A percentile compares a stretch with the other conserved stretches of the same genome.
phyloP scores from a whole-genome alignment of 2,797 vertebrate species.

The Enteromius viviparus region DNA sequence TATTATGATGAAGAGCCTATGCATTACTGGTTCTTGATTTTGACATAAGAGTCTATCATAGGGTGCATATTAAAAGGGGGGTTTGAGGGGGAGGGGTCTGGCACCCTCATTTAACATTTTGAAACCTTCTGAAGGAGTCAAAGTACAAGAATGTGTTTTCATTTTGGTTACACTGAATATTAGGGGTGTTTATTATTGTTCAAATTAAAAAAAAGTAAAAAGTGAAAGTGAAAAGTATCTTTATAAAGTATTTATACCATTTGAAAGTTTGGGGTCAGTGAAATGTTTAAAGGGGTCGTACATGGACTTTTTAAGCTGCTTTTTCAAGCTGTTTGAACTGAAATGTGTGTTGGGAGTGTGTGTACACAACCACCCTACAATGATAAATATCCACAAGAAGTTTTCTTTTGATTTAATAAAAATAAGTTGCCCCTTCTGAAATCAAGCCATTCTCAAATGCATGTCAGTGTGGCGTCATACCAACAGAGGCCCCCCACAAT shows the following conservation, averaged over 20 bases:
- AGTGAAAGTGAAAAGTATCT: no score
- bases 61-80: neutral
- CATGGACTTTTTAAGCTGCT: no score
- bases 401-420: no score
- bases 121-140: neutral
- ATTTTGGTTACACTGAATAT: neutral
- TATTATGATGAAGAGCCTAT: constrained; percentile 1
- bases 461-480: no score
- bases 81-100: neutral
- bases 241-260: neutral
- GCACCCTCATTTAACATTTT: neutral
- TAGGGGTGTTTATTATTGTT: neutral
- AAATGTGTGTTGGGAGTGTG: no score
- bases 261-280: neutral
- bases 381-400: no score
- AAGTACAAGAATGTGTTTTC: neutral
- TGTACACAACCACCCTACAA: no score
- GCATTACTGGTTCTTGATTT: neutral
- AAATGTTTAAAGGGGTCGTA: no score
- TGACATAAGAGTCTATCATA: neutral
- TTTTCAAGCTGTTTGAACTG: no score
- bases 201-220: neutral
- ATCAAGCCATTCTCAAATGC: no score
- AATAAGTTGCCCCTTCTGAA: no score
- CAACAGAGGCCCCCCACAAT: no score